Evolutionary conservation across 2,888 invertebrate genomes (phyloP).

Genomic region (Cartodere bifasciata): DNA sequence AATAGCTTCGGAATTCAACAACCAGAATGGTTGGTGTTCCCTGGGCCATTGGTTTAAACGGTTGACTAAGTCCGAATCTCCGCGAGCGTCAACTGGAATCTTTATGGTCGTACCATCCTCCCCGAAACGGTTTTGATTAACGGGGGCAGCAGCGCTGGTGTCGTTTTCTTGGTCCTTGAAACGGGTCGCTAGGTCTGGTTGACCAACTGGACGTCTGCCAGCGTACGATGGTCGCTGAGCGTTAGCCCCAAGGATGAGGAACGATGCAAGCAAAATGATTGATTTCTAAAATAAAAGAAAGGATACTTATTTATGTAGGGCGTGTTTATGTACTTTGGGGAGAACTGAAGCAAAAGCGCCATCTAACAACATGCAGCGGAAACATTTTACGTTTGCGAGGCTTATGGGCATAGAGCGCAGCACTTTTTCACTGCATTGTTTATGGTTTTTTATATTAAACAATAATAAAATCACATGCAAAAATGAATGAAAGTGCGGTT

Average conservation of each 20-base stretch:
- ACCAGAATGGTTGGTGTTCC: slow-evolving; percentile 62
- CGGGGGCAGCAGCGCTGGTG: slow-evolving; percentile 20
- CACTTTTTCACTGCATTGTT: no score
- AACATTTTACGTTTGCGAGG: no score
- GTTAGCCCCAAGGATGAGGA: slow-evolving; percentile 17
- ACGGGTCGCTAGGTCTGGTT: slow-evolving; percentile 40
- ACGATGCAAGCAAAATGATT: slow-evolving; percentile 12
- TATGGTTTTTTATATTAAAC: no score
- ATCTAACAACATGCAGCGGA: no score
- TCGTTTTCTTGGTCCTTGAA: slow-evolving; percentile 25
- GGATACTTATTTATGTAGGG: neutral
- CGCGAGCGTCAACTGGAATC: slow-evolving; percentile 53
- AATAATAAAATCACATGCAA: no score
- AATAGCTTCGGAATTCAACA: slow-evolving; percentile 52
- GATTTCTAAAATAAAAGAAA: slow-evolving; percentile 18
- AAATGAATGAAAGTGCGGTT: no score
- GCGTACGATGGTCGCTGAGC: slow-evolving; percentile 56
- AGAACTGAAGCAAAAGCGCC: neutral
- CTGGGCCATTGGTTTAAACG: slow-evolving; percentile 50
- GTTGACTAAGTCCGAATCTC: slow-evolving; percentile 47
- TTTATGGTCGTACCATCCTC: slow-evolving; percentile 33
- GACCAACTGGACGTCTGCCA: slow-evolving; percentile 43
- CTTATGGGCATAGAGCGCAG: no score
- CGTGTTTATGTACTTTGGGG: neutral
- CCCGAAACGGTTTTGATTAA: slow-evolving; percentile 41